Evolutionary conservation across 2,113 vertebrate genomes (phyloP).

Genomic region (Motacilla alba): DNA sequence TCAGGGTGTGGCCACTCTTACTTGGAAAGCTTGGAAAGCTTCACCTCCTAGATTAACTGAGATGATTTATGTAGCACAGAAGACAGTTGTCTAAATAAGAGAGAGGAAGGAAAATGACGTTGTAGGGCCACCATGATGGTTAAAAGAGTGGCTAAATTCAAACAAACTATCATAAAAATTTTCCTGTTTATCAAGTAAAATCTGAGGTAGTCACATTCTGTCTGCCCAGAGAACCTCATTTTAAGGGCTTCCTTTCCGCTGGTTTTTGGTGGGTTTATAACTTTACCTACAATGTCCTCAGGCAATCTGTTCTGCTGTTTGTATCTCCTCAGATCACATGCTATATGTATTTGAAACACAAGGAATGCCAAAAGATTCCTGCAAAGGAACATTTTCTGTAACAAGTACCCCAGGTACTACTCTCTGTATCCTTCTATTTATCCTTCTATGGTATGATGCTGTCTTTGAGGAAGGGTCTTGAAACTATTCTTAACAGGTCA

Average conservation of each 20-base stretch:
- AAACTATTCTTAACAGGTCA: not conserved
- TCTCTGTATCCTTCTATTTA: not conserved
- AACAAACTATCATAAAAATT: not conserved
- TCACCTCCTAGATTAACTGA: constrained; percentile 56
- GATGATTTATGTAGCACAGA: constrained; percentile 50
- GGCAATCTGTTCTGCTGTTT: not conserved
- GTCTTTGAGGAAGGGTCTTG: not conserved
- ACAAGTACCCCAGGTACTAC: not conserved
- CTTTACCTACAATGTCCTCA: not conserved
- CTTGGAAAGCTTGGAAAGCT: constrained; percentile 63
- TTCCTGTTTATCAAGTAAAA: constrained; percentile 9
- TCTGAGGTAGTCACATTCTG: not conserved
- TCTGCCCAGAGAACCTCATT: not conserved
- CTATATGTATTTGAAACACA: not conserved
- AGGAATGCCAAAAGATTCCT: not conserved
- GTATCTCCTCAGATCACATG: not conserved
- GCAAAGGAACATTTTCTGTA: not conserved
- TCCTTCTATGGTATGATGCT: not conserved
- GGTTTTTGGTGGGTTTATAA: not conserved
- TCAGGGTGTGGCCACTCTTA: constrained; percentile 57
- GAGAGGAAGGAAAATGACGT: constrained; percentile 5
- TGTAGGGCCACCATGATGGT: constrained; percentile 25
- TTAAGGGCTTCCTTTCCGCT: not conserved
- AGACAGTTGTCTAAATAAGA: constrained; percentile 28
- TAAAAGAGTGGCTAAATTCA: constrained; percentile 38